Evolutionary conservation across 2,113 vertebrate species (phyloP).

Genomic region (Columbina picui): DNA sequence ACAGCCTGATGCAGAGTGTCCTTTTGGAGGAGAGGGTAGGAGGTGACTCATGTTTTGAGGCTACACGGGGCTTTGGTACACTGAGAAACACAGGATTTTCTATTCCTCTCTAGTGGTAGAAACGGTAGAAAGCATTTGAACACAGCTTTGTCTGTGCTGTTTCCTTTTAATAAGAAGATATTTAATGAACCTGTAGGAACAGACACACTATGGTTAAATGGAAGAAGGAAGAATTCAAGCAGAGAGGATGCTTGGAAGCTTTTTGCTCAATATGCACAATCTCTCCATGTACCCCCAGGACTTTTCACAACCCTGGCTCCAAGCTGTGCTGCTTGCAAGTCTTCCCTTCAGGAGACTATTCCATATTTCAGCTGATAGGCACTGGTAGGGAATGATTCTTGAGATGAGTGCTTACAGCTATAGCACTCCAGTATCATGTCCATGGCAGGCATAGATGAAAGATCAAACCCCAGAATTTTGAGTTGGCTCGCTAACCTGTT

Average conservation of each 20-base stretch:
- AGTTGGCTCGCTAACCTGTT: neutral
- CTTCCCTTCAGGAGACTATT: neutral
- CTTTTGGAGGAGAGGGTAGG: accelerated
- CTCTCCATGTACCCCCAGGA: neutral
- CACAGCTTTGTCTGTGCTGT: accelerated
- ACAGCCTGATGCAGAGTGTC: neutral
- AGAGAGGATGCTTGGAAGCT: neutral
- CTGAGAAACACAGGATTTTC: neutral
- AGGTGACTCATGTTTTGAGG: neutral
- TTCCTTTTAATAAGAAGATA: neutral
- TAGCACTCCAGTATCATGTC: neutral
- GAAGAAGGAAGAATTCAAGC: neutral
- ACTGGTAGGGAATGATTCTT: neutral
- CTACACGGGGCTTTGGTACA: neutral
- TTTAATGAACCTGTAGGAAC: neutral
- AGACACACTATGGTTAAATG: neutral
- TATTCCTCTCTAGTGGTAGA: neutral
- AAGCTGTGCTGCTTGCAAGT: neutral
- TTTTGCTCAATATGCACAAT: neutral
- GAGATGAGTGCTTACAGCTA: neutral
- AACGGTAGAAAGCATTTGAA: neutral
- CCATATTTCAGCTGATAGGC: neutral
- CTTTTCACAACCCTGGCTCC: neutral
- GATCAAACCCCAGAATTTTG: neutral
- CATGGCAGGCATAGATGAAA: neutral